Evolutionary conservation across 2,888 invertebrate species (phyloP).

Genomic region (Brassicogethes aeneus): DNA sequence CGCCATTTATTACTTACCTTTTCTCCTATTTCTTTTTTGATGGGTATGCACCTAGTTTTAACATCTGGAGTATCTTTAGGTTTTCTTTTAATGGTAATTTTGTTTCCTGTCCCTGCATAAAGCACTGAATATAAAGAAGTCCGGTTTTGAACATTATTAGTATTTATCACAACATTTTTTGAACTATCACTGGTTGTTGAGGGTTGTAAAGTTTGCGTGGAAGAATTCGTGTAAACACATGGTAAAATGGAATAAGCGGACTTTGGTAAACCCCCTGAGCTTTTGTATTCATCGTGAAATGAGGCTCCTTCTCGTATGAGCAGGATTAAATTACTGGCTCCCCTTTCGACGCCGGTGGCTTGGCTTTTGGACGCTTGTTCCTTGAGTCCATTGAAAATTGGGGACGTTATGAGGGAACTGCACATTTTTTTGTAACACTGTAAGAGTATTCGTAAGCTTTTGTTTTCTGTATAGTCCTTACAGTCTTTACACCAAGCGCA

Average conservation of each 20-base stretch:
- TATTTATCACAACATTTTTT: conserved; percentile 23
- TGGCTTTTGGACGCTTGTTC: conserved; percentile 47
- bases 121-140: conserved; percentile 67
- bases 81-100: conserved; percentile 76
- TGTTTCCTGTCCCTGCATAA: conserved; percentile 72
- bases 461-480: conserved; percentile 72
- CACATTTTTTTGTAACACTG: conserved; percentile 87
- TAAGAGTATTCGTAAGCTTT: conserved; percentile 68
- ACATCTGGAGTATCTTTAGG: conserved; percentile 48
- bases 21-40: conserved; percentile 24
- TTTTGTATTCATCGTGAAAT: conserved; percentile 67
- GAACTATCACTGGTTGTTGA: conserved; percentile 11
- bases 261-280: conserved; percentile 62
- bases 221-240: conserved; percentile 61
- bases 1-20: conserved; percentile 21
- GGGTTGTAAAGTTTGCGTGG: conserved; percentile 42
- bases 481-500: conserved; percentile 83
- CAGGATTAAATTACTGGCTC: conserved; percentile 56
- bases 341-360: conserved; percentile 44
- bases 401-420: conserved; percentile 67
- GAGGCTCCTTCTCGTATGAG: conserved; percentile 73
- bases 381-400: conserved; percentile 52
- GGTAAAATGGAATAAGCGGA: conserved; percentile 67
- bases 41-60: conserved; percentile 24
- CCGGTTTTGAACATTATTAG: conserved; percentile 38